Evolutionary conservation across 2,888 invertebrate genomes (phyloP), one percentile per base, ranked within the genome.

Genomic region (Drosophila mulleri): DNA sequence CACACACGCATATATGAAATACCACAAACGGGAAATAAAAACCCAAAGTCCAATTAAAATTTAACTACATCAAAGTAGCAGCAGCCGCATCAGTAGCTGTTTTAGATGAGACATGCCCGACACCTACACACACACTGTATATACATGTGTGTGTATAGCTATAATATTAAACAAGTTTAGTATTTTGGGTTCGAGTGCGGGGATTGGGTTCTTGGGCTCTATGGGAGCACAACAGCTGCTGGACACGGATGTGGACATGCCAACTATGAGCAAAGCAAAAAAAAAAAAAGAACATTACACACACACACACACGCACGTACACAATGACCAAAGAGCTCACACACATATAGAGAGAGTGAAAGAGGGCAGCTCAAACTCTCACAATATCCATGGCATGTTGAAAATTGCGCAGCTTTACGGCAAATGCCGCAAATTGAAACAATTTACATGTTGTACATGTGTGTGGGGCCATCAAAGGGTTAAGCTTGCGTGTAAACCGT

Each of bases 11-110:
- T 76, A 74, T 35, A 75, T 76, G 78, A 74, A 78, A 84, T 90
- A 81, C 83, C 86, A 78, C 80, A 83, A 82, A 80, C 75, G 75
- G 78, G 74, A 79, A 47, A 73, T 72, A 77, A 83, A 88, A 88
- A 84, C 79, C 90, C 78, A 85, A 89, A 90, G 88, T 90, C 90
- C 89, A 89, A 90, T 88, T 90, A 90, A 90, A 89, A 89, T 90
- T 89, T 87, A 88, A 89, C 90, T 86, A 90, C 88, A 90, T 90
- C 90, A 89, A 90, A 88, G 90, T 78, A 80, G 78, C 83, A 79
- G 70, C 72, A 66, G 63, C 71, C 68, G 68, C 72, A 72, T 75
- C 88, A 84, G 84, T 81, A 79, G 89, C 82, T 72, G 72, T 62
- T 70, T 76, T 76, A 76, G 76, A 82, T 78, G 82, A 83, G 78